Conservation (phyloP, 2,797 vertebrate genomes). For the Salmo trutta region DNA sequence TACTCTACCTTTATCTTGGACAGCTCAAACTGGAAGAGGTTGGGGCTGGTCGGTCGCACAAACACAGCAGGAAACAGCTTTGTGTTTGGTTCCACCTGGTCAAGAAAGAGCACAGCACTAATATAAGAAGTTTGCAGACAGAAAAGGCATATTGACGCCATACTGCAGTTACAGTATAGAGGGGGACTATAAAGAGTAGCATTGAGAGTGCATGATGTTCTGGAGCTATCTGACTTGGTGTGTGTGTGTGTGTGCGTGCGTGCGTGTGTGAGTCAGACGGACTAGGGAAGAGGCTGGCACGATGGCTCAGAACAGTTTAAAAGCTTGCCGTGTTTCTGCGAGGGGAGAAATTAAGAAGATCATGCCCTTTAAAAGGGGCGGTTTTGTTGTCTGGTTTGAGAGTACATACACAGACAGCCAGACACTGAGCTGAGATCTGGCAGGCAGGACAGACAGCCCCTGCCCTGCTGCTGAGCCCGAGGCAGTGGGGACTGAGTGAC, state of each 20-base stretch:
- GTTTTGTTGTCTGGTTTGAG: conserved; percentile 30
- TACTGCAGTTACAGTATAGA: conserved; percentile 27
- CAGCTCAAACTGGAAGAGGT: conserved; percentile 95
- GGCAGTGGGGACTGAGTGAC: not conserved
- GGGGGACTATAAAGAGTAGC: conserved; percentile 44
- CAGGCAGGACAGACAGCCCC: no score
- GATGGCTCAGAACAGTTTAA: conserved; percentile 56
- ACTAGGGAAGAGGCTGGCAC: conserved; percentile 13
- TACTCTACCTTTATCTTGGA: conserved; percentile 89
- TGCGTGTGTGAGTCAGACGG: not conserved
- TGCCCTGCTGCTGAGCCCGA: not conserved
- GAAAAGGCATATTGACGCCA: conserved; percentile 4
- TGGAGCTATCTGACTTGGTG: conserved; percentile 33
- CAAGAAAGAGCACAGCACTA: conserved; percentile 21
- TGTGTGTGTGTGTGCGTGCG: conserved; percentile 3
- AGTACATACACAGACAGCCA: no score
- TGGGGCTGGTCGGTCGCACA: conserved; percentile 90
- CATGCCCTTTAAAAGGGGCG: conserved; percentile 47
- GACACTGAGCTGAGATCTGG: no score
- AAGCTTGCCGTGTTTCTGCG: conserved; percentile 41
- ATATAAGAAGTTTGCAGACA: conserved; percentile 17
- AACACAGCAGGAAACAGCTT: conserved; percentile 97
- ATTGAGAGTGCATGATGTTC: conserved; percentile 28
- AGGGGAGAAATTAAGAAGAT: conserved; percentile 58
- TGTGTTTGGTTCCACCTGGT: conserved; percentile 94